These are phyloP conservation scores for Yponomeuta evonymella DNA, from an alignment of 2,888 invertebrate species.

Conservation along the genomic window DNA sequence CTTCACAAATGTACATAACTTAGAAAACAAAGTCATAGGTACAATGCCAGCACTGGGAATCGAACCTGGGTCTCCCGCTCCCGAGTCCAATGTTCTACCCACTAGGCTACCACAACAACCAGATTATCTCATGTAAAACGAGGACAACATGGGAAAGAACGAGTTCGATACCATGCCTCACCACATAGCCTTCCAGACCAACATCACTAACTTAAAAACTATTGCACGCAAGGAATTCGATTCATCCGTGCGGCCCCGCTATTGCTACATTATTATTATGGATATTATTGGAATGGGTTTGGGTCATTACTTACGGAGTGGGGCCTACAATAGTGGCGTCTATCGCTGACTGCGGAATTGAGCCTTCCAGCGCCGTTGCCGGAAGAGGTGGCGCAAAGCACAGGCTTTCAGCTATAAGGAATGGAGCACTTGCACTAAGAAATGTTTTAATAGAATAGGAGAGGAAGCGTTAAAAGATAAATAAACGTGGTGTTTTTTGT, in stretches of 20 bases:
- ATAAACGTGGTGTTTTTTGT: too few species aligned
- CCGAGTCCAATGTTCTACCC: too few species aligned
- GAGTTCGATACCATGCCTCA: background rate
- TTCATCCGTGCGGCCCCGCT: background rate
- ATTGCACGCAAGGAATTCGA: background rate
- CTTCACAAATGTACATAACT: too few species aligned
- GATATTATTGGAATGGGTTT: constrained; percentile 17
- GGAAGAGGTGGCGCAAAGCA: constrained; percentile 18
- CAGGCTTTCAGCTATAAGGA: background rate
- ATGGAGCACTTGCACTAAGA: background rate
- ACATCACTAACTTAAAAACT: background rate
- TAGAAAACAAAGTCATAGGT: too few species aligned
- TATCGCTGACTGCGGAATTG: constrained; percentile 46
- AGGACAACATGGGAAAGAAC: too few species aligned
- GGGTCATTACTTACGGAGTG: constrained; percentile 23
- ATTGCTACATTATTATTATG: constrained; percentile 5
- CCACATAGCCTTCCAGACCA: background rate
- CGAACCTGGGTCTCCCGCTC: too few species aligned
- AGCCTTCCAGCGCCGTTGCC: constrained; percentile 51
- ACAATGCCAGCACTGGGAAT: too few species aligned
- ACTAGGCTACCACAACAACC: too few species aligned
- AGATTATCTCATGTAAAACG: too few species aligned
- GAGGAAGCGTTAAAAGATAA: too few species aligned
- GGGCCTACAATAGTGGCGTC: constrained; percentile 46
- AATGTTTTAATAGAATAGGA: too few species aligned